Base-by-base conservation (phyloP, 1,140 invertebrate species). In the Pogonomyrmex barbatus region DNA sequence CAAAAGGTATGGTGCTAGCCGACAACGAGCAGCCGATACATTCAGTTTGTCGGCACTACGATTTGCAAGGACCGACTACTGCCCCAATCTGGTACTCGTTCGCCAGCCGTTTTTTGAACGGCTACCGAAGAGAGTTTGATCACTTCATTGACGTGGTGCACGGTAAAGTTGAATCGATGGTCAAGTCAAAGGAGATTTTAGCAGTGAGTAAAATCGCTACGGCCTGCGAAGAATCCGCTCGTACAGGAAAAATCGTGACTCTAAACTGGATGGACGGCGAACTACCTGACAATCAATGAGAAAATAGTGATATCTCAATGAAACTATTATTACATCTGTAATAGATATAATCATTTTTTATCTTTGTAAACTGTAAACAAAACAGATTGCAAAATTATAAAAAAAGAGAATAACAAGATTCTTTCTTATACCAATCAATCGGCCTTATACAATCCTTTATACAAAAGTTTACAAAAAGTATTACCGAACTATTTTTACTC, bases 11-110 rank as follows among this genome's bases (percentile, higher is more conserved):
- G 95, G 90, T 97, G 0, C 95, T 94, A 33, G 95, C 95, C 8
- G 95, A 95, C 54, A 96, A 97, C 88, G 95, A 96, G 87, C 95
- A 94, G 56, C 96, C 96, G 0, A 94, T 24, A 24, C 24, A 95
- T 54, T 94, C 95, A 9, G 91, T 95, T 2, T 95, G 95, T 58
- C 91, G 89, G 0, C 93, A 95, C 30, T 91, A 94, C 0, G 95
- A 92, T 3, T 89, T 95, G 0, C 89, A 94, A 17, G 96, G 96
- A 2, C 83, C 93, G n/a, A 94, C 84, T 30, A 88, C 85, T 2
- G 92, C 94, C 6, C 96, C 96, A 0, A 97, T 97, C 76, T 96
- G 94, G 93, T 97, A 96, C 87, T 96, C 96, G 0, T 97, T 97
- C 90, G 93, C 96, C 0, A 97, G 96, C 12, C 95, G 97, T 45